Evolutionary conservation across 2,113 vertebrate species (phyloP), one percentile per base, ranked within the genome.

Genomic region (Hippocampus barbouri): DNA sequence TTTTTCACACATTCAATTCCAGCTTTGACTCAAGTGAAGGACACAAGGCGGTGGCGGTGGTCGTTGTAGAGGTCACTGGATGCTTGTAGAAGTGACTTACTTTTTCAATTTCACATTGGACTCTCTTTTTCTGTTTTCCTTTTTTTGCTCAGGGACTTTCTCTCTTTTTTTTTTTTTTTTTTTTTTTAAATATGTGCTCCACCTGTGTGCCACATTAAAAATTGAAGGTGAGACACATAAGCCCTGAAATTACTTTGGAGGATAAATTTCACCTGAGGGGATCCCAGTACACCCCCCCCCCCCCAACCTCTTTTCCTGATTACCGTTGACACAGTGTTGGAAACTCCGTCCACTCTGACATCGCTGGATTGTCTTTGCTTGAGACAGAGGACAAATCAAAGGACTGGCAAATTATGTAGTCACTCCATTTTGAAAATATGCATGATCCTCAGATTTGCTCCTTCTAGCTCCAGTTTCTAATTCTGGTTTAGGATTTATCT

Each of bases 161-260:
- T 86, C 79, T 30, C 30, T 30, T 30, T 27, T 85, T 89, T 84
- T 82, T 69, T 80, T 56, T 7, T 80, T 60, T 83, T 86, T 82
- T 76, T 84, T 30, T 34, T 34, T 34, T 0, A 5, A 34, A 34
- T 34, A 34, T 34, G 4, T 34, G 30, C 86, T 81, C 73, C 81
- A 81, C 79, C 86, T 87, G 75, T 83, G 89, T 86, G 90, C 84
- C 83, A 89, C 89, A 92, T 92, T 91, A 91, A 85, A 89, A 89
- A 91, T 84, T 91, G 89, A 92, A 92, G 91, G 92, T 91, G 90
- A 93, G 87, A 89, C 85, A 81, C 90, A 91, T 91, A 91, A 92
- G 90, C 88, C 86, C 83, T 79, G 72, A 90, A 91, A 91, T 91
- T 88, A 91, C 88, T 82, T 85, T 82, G 80, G 81, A 86, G 90